phyloP scores from a whole-genome alignment of 2,888 invertebrate species.

The Aproaerema taeniolella region DNA sequence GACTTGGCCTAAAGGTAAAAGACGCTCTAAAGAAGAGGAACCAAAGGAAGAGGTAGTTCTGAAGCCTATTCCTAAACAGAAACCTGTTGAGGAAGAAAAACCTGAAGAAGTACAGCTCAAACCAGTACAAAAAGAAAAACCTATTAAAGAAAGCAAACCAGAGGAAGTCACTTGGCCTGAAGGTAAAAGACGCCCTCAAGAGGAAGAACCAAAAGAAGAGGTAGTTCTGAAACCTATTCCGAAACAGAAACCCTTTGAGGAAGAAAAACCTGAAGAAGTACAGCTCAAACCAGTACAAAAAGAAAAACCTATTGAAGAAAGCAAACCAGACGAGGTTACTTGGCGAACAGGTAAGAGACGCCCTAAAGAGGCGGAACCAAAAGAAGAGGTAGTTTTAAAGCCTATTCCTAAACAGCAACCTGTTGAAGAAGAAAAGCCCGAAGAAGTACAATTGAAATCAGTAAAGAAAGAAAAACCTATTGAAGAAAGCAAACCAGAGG shows the following conservation, averaged over 20 bases:
- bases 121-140: slow-evolving; percentile 27
- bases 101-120: slow-evolving; percentile 47
- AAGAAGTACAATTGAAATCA: slow-evolving; percentile 48
- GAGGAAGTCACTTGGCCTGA: slow-evolving; percentile 27
- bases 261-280: slow-evolving; percentile 37
- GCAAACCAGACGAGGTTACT: slow-evolving; percentile 37
- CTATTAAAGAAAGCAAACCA: slow-evolving; percentile 40
- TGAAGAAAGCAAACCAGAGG: slow-evolving; percentile 41
- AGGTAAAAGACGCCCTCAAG: slow-evolving; percentile 30
- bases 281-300: slow-evolving; percentile 45
- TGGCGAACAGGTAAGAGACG: slow-evolving; percentile 45
- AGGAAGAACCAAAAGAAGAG: slow-evolving; percentile 37
- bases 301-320: slow-evolving; percentile 30
- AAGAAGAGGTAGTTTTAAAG: slow-evolving; percentile 67
- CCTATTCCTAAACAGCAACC: slow-evolving; percentile 39
- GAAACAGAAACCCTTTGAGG: slow-evolving; percentile 33
- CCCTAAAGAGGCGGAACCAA: slow-evolving; percentile 47
- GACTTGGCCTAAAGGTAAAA: slow-evolving; percentile 30
- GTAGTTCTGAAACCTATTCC: slow-evolving; percentile 35
- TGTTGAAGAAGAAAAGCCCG: slow-evolving; percentile 41
- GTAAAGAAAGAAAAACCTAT: slow-evolving; percentile 28
- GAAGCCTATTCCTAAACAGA: slow-evolving; percentile 42
- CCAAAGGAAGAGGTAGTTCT: slow-evolving; percentile 36
- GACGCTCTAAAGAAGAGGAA: slow-evolving; percentile 34
- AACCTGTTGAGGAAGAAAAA: slow-evolving; percentile 39